Evolutionary conservation across 2,888 invertebrate genomes (phyloP), one percentile per base, ranked within the genome.

Genomic region (Lapara coniferarum): DNA sequence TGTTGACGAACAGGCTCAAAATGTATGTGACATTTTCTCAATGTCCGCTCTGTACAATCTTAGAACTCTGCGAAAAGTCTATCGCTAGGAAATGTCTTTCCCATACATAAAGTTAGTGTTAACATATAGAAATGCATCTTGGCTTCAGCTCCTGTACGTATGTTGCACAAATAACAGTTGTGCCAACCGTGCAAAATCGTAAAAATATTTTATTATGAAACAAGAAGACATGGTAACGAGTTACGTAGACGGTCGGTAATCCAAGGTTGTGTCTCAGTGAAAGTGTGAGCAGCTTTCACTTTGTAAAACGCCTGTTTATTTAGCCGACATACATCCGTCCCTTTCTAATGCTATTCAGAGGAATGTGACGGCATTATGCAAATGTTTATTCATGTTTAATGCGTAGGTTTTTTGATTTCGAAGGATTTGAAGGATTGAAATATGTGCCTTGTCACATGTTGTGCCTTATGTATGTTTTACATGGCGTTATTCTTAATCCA

Each of bases 231-330:
- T 82, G 81, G 81, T 84, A 85, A 83, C 81, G 83, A 73, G 79
- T 88, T 85, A 87, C 88, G 87, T 86, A 78, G 74, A 71, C 71
- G 68, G 76, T 67, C 72, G 83, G 86, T 88, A 87, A 89, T 81
- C 85, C 89, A 89, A 89, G 89, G 89, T 88, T 88, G 83, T 78
- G 74, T 74, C 72, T 58, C 66, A 88, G 89, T 87, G 89, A 89
- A 89, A 89, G 89, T 89, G 85, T 78, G 80, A 80, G 81, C 83
- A 78, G 75, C 89, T 88, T 88, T 89, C 89, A 83, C 89, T 66
- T 66, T 57, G 69, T 58, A 66, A 49, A 51, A 57, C 44, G 57
- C 37, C 66, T 66, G 69, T 69, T 81, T 79, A 73, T 77, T 77
- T 75, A 75, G 72, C 59, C 66, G 71, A 74, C 67, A 75, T 72